These are phyloP conservation scores for Epirrhoe alternata DNA, from an alignment of 2,888 invertebrate species.

Conservation along the genomic window DNA sequence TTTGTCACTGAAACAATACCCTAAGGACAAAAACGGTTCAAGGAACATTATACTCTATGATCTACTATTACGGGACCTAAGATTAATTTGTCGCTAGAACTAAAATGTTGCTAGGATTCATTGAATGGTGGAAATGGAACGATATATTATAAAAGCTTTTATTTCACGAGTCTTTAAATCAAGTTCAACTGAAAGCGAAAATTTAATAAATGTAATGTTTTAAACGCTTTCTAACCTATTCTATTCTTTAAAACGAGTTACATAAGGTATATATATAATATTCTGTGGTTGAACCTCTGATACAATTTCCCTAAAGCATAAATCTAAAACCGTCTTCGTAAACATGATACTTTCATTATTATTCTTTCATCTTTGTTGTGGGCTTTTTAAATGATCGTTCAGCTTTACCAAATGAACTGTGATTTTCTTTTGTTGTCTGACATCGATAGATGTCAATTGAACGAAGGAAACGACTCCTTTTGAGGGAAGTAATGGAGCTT, in stretches of 20 bases:
- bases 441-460: slow-evolving; percentile 71
- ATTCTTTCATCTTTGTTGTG: slow-evolving; percentile 27
- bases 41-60: slow-evolving; percentile 1
- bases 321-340: slow-evolving; percentile 3
- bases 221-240: no score
- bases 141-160: neutral
- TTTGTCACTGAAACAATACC: slow-evolving; percentile 47
- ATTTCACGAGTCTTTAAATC: no score
- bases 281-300: neutral
- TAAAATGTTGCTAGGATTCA: slow-evolving; percentile 7
- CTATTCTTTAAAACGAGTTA: no score
- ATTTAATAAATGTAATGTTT: no score
- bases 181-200: neutral
- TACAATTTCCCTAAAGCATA: slow-evolving; percentile 7
- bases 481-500: slow-evolving; percentile 58
- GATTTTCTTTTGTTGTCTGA: slow-evolving; percentile 65
- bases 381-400: slow-evolving; percentile 55
- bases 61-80: slow-evolving; percentile 39
- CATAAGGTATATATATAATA: neutral
- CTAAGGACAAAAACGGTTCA: slow-evolving; percentile 1
- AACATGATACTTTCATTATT: slow-evolving; percentile 1
- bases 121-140: neutral
- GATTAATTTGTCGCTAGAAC: slow-evolving; percentile 48
- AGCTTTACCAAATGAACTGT: slow-evolving; percentile 56
- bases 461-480: slow-evolving; percentile 62